Conservation (phyloP, 1,140 invertebrate species). For the Heliconius himera region DNA sequence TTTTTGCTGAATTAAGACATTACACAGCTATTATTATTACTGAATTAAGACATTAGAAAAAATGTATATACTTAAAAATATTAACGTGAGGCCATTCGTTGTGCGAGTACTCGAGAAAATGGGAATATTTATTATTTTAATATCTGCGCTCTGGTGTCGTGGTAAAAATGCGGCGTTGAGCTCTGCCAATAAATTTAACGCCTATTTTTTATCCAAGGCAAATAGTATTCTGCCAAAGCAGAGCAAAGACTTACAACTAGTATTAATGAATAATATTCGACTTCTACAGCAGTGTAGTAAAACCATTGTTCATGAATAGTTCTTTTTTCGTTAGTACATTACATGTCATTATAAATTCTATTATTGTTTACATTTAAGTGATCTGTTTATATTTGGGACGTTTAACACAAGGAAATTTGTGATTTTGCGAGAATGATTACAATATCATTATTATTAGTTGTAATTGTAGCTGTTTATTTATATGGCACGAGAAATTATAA, state of each 20-base stretch:
- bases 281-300: background rate
- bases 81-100: too few relatives aligned
- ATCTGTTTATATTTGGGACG: background rate
- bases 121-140: too few relatives aligned
- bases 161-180: too few relatives aligned
- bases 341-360: background rate
- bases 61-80: too few relatives aligned
- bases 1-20: too few relatives aligned
- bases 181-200: too few relatives aligned
- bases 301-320: background rate
- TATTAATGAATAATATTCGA: background rate
- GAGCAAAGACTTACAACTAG: background rate
- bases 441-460: background rate
- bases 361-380: background rate
- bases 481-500: slow-evolving; percentile 17
- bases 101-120: too few relatives aligned
- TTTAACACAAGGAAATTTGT: background rate
- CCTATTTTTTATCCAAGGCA: too few relatives aligned
- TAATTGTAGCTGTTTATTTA: slow-evolving; percentile 6
- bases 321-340: background rate
- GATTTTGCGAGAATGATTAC: background rate
- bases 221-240: background rate
- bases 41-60: too few relatives aligned
- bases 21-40: too few relatives aligned
- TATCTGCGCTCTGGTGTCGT: too few relatives aligned